Evolutionary conservation across 2,113 vertebrate genomes (phyloP), one percentile per base, ranked within the genome.

Genomic region (Apistogramma diplotaenia): DNA sequence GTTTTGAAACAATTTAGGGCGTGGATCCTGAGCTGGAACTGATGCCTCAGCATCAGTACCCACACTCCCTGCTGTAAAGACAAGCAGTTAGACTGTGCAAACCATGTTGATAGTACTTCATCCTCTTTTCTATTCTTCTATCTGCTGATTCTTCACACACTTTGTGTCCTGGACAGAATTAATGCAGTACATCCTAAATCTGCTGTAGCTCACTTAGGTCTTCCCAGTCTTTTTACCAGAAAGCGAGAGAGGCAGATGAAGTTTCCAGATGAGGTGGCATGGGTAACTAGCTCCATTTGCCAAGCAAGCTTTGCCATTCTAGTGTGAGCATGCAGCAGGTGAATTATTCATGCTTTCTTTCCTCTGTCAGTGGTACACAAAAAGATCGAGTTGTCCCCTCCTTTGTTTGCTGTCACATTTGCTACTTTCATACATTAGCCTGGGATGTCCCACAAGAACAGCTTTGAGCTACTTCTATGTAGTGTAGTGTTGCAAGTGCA

Each of bases 331-430:
- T 43, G 70, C 33, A 73, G 70, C 62, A 81, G 67, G 76, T 91
- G 79, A 84, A 90, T 89, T 82, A 91, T 91, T 91, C 40, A 87
- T 86, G 58, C 37, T 6, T 67, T 46, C 2, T 35, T 79, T 87
- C 35, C 82, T 29, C 43, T 2, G 18, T 86, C 76, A 73, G n/a
- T 70, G 70, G 43, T 82, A 53, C 78, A 88, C 40, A 31, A 49
- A 70, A 49, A 72, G 40, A 82, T 84, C 2, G 60, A 18, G 23
- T 83, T 43, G 6, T 40, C 55, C 25, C 27, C n/a, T n/a, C n/a
- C 19, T 29, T 60, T 40, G 53, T 60, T 77, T 76, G 18, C 59
- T 72, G 33, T 76, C 51, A 61, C 19, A 4, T 78, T 35, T 67
- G 19, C 33, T 31, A 10, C 74, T 87, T 79, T 31, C 70, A 74